A percentile compares a stretch with the other conserved stretches of the same genome.
Conservation (phyloP, 2,113 vertebrate species). For the Leptobrachium leishanense region DNA sequence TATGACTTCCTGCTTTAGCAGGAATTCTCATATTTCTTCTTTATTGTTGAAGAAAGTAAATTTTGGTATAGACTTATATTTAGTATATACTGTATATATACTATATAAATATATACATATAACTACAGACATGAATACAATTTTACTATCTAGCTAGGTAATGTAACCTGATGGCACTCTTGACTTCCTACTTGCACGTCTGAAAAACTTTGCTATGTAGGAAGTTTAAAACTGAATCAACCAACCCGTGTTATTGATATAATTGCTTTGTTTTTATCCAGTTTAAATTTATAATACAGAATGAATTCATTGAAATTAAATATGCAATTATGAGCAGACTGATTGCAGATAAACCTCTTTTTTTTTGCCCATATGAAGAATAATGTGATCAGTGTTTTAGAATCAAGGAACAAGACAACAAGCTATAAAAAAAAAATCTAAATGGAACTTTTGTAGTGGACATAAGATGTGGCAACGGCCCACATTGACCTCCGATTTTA, state of each 20-base stretch:
- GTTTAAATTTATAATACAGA: neutral
- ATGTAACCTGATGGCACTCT: no score
- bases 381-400: slow-evolving; percentile 43
- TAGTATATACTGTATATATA: no score
- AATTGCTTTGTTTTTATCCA: slow-evolving; percentile 1
- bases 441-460: slow-evolving; percentile 38
- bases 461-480: slow-evolving; percentile 17
- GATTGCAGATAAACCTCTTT: slow-evolving; percentile 13
- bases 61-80: no score
- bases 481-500: slow-evolving; percentile 29
- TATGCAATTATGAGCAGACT: slow-evolving; percentile 26
- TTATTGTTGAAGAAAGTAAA: no score
- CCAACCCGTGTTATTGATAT: neutral
- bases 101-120: no score
- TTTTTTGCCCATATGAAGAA: slow-evolving; percentile 19
- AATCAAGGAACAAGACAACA: slow-evolving; percentile 19
- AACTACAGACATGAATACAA: no score
- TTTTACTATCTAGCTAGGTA: no score
- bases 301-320: slow-evolving; percentile 15
- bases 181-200: no score
- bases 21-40: no score
- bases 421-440: slow-evolving; percentile 5
- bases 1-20: no score
- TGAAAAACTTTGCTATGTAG: no score
- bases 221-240: no score